phyloP scores from a whole-genome alignment of 1,140 invertebrate genomes.

The Drosophila chauvacae region DNA sequence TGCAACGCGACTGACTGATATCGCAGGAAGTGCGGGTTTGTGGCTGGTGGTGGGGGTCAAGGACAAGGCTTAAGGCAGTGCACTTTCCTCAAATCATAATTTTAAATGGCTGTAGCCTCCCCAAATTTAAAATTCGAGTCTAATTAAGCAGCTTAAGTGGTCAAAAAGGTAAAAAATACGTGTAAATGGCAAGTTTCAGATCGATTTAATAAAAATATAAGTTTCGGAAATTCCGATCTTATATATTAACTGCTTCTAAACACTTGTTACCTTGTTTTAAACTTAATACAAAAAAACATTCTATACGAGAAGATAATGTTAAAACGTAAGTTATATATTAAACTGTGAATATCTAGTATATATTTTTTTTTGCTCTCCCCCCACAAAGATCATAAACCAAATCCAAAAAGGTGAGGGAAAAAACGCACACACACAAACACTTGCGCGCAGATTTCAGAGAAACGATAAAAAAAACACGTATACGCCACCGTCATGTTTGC shows the following conservation, averaged over 20 bases:
- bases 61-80: not conserved
- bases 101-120: too few species aligned
- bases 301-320: not conserved
- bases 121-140: not conserved
- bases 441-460: constrained; percentile 3
- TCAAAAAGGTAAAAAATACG: not conserved
- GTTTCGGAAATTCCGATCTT: not conserved
- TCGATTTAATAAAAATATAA: not conserved
- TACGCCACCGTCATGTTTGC: constrained; percentile 10
- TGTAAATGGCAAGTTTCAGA: not conserved
- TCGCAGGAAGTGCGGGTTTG: constrained; percentile 16
- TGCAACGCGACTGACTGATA: constrained; percentile 9
- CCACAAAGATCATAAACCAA: constrained; percentile 5
- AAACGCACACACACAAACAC: constrained; percentile 1
- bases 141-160: rapidly evolving
- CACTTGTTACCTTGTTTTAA: not conserved
- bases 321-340: not conserved
- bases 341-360: not conserved
- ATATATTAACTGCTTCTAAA: not conserved
- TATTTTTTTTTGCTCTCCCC: constrained; percentile 1
- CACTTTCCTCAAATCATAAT: not conserved
- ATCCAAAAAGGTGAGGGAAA: constrained; percentile 5
- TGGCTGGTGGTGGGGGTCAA: not conserved
- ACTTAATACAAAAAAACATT: too few species aligned
- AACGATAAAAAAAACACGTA: constrained; percentile 29